These are phyloP conservation scores for Ochlodes sylvanus DNA, from an alignment of 2,888 invertebrate genomes.

Conservation along the genomic window DNA sequence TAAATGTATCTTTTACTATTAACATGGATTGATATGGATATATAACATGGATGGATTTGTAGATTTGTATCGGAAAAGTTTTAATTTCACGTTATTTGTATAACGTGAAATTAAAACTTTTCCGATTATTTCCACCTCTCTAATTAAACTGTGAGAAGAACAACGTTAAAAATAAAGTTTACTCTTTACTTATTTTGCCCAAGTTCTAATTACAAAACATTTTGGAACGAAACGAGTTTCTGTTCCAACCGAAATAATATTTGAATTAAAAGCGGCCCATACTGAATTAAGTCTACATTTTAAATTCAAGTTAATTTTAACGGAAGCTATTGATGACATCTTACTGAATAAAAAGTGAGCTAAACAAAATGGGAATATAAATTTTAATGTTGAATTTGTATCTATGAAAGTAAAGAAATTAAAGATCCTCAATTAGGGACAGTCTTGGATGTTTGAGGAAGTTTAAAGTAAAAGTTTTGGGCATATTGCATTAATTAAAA, in stretches of 20 bases:
- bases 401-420: neutral
- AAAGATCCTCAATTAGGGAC: conserved; percentile 1
- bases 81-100: no score
- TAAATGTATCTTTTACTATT: no score
- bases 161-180: neutral
- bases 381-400: neutral
- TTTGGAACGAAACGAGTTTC: neutral
- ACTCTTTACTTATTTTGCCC: neutral
- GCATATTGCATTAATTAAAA: neutral
- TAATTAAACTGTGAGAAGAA: neutral
- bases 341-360: no score
- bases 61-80: no score
- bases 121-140: neutral
- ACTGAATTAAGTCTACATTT: neutral
- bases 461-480: neutral
- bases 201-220: no score
- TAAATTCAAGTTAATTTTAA: neutral
- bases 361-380: no score
- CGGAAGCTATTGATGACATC: neutral
- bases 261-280: neutral
- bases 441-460: neutral
- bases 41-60: no score
- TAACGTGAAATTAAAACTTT: no score
- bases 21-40: no score
- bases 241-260: neutral